A percentile compares a stretch with the other conserved stretches of the same genome.
Evolutionary conservation across 2,888 invertebrate genomes (phyloP).

Genomic region (Coleophora flavipennella): DNA sequence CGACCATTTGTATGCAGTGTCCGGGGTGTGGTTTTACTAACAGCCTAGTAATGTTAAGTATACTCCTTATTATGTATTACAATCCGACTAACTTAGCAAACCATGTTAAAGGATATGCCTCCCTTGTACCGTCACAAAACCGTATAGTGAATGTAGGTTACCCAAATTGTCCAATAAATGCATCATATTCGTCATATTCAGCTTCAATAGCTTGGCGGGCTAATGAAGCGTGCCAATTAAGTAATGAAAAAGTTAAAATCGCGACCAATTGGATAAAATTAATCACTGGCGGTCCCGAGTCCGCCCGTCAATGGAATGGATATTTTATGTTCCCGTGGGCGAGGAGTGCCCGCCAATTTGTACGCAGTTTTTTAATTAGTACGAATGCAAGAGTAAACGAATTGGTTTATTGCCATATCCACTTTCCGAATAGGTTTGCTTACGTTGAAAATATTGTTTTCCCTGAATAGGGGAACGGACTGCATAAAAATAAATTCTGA

Average conservation of each 20-base stretch:
- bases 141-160: too few relatives aligned
- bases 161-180: too few relatives aligned
- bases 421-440: background rate
- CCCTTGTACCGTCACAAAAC: too few relatives aligned
- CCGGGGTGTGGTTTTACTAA: too few relatives aligned
- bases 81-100: too few relatives aligned
- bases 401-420: conserved; percentile 49
- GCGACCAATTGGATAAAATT: conserved; percentile 62
- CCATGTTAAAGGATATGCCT: too few relatives aligned
- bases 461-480: too few relatives aligned
- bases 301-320: conserved; percentile 54
- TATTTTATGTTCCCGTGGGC: conserved; percentile 68
- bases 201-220: conserved; percentile 28
- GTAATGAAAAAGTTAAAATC: conserved; percentile 55
- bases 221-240: conserved; percentile 58
- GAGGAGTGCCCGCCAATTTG: conserved; percentile 62
- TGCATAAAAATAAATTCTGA: too few relatives aligned
- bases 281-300: conserved; percentile 50
- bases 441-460: too few relatives aligned
- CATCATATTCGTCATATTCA: conserved; percentile 14
- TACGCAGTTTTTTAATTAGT: conserved; percentile 70
- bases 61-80: too few relatives aligned
- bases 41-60: too few relatives aligned
- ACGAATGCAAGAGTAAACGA: conserved; percentile 61
- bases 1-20: too few relatives aligned